Evolutionary conservation across 2,888 invertebrate genomes (phyloP).

Genomic region (Cephus rjabovi): DNA sequence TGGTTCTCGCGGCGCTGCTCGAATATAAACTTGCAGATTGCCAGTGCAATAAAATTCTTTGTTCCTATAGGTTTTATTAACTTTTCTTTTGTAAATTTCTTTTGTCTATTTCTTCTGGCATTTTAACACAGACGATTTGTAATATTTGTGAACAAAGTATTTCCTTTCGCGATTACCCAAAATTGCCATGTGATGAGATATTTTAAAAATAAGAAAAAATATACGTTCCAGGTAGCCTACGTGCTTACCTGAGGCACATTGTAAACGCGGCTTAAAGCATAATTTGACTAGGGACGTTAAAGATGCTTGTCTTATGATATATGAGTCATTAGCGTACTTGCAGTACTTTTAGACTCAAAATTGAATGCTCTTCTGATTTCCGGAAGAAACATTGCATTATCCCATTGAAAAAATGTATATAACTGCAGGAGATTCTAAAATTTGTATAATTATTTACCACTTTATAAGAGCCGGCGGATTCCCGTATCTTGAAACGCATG

Average conservation of each 20-base stretch:
- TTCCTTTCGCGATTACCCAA: not conserved
- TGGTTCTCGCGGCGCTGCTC: conserved; percentile 20
- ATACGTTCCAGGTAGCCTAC: too few relatives aligned
- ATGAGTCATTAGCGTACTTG: too few relatives aligned
- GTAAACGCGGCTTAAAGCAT: too few relatives aligned
- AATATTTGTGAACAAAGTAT: not conserved
- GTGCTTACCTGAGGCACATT: too few relatives aligned
- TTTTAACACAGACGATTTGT: not conserved
- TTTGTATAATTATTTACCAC: conserved; percentile 72
- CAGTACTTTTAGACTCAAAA: too few relatives aligned
- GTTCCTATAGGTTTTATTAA: not conserved
- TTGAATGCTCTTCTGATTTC: too few relatives aligned
- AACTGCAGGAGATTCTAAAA: not conserved
- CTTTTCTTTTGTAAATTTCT: not conserved
- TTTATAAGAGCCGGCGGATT: conserved; percentile 91
- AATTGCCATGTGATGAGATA: too few relatives aligned
- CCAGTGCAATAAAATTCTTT: not conserved
- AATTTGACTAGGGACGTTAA: too few relatives aligned
- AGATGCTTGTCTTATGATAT: too few relatives aligned
- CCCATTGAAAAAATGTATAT: too few relatives aligned
- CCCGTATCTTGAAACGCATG: conserved; percentile 90
- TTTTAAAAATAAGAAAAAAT: too few relatives aligned
- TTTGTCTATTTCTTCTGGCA: not conserved
- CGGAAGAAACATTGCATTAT: too few relatives aligned
- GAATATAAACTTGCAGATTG: not conserved